A percentile compares a stretch with the other conserved stretches of the same genome.
These are phyloP conservation scores for Picathartes gymnocephalus DNA, from an alignment of 2,113 vertebrate species.

Conservation along the genomic window DNA sequence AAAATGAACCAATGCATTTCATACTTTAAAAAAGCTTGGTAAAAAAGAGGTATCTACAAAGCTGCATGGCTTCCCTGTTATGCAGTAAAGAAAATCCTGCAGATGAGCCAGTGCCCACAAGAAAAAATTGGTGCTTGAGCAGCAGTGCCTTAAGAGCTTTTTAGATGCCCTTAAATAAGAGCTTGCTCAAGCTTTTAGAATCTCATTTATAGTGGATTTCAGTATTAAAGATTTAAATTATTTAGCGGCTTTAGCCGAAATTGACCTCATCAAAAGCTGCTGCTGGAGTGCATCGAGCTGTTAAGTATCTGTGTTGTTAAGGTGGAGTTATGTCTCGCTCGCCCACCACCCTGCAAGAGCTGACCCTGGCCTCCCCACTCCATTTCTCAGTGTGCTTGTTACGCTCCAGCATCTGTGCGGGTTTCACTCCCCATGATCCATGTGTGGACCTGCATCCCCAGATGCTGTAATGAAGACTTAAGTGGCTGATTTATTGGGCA, in stretches of 20 bases:
- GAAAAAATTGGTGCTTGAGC: neutral
- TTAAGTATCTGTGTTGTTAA: neutral
- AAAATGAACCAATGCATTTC: neutral
- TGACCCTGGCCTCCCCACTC: conserved; percentile 12
- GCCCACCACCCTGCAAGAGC: neutral
- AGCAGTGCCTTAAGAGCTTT: neutral
- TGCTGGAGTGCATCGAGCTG: conserved; percentile 14
- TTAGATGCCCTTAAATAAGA: neutral
- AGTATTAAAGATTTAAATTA: conserved; percentile 21
- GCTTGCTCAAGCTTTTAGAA: conserved; percentile 1
- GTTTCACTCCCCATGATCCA: neutral
- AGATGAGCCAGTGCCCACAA: neutral
- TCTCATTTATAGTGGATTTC: neutral
- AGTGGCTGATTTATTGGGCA: neutral
- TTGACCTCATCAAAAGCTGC: neutral
- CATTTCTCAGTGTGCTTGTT: neutral
- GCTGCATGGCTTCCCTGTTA: neutral
- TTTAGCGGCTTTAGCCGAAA: neutral
- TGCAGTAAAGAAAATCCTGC: neutral
- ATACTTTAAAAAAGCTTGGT: neutral
- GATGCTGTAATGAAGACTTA: neutral
- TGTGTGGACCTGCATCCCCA: neutral
- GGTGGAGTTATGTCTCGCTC: neutral
- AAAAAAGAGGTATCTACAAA: neutral
- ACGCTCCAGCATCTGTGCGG: neutral